A percentile compares a stretch with the other conserved stretches of the same genome.
Conservation (phyloP, 2,797 vertebrate species). For the Paguma larvata region DNA sequence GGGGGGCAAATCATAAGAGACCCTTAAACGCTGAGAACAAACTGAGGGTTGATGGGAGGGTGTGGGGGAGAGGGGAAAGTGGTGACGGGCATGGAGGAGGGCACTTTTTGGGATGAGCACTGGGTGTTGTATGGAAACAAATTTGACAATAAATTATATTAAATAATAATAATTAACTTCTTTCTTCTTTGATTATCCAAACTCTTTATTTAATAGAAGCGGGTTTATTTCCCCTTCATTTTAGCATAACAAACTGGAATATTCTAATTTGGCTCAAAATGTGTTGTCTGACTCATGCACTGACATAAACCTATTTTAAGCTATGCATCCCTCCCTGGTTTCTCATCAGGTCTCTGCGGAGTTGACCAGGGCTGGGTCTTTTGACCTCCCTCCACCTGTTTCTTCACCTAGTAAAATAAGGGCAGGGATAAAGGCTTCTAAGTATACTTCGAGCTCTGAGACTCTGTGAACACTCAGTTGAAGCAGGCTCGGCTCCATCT, state of each 20-base stretch:
- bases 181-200: conserved; percentile 26
- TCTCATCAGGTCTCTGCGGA: background rate
- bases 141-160: too few relatives aligned
- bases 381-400: background rate
- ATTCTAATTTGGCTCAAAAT: conserved; percentile 38
- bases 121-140: too few relatives aligned
- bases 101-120: too few relatives aligned
- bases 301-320: conserved; percentile 2
- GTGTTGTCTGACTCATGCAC: background rate
- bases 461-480: background rate
- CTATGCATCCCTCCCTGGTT: background rate
- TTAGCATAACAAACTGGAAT: conserved; percentile 4
- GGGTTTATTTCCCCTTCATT: conserved; percentile 43
- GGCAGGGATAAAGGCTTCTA: background rate
- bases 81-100: too few relatives aligned
- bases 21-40: too few relatives aligned
- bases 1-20: too few relatives aligned
- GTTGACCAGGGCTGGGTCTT: background rate
- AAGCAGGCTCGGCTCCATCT: background rate
- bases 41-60: too few relatives aligned
- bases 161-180: background rate
- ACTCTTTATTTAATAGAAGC: conserved; percentile 29
- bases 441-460: background rate
- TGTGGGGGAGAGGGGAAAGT: too few relatives aligned
- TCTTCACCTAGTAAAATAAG: background rate